A percentile compares a stretch with the other conserved stretches of the same genome.
phyloP scores from a whole-genome alignment of 2,113 vertebrate genomes.

The Pseudorhombus dupliciocellatus region DNA sequence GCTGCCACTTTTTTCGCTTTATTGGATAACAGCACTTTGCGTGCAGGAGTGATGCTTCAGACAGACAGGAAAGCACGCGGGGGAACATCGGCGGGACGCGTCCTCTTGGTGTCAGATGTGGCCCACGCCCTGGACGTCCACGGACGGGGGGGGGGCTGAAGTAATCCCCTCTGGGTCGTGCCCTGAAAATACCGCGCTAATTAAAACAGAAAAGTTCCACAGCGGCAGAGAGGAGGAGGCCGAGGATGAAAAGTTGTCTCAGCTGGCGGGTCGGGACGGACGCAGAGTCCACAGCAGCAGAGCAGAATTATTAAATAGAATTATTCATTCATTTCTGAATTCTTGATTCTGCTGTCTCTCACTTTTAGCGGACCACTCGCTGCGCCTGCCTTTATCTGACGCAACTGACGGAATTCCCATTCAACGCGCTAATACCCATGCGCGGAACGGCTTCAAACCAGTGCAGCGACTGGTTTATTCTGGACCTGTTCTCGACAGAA shows the following conservation, averaged over 20 bases:
- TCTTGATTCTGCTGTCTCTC: neutral
- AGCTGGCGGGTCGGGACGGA: constrained; percentile 4
- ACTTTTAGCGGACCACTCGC: constrained; percentile 22
- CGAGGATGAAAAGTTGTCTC: constrained; percentile 44
- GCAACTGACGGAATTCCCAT: constrained; percentile 5
- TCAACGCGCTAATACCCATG: constrained; percentile 27
- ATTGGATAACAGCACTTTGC: constrained; percentile 43
- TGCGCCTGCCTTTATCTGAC: constrained; percentile 33
- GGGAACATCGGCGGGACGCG: constrained; percentile 25
- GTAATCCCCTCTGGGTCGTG: constrained; percentile 47
- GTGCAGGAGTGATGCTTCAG: constrained; percentile 38
- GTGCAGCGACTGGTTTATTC: constrained; percentile 18
- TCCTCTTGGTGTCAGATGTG: constrained; percentile 4
- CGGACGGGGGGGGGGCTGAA: too few species aligned
- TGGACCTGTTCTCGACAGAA: constrained; percentile 46
- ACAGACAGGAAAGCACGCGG: constrained; percentile 3
- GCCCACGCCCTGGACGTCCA: neutral
- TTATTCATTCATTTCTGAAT: constrained; percentile 23
- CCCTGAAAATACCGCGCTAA: constrained; percentile 53
- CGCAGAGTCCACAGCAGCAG: constrained; percentile 15
- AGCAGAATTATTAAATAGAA: constrained; percentile 36
- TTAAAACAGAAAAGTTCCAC: constrained; percentile 56
- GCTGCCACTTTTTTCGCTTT: constrained; percentile 24
- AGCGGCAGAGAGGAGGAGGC: constrained; percentile 29
- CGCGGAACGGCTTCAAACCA: constrained; percentile 34